These are phyloP conservation scores for Podarcis lilfordi DNA, from an alignment of 2,797 vertebrate species.

Conservation along the genomic window DNA sequence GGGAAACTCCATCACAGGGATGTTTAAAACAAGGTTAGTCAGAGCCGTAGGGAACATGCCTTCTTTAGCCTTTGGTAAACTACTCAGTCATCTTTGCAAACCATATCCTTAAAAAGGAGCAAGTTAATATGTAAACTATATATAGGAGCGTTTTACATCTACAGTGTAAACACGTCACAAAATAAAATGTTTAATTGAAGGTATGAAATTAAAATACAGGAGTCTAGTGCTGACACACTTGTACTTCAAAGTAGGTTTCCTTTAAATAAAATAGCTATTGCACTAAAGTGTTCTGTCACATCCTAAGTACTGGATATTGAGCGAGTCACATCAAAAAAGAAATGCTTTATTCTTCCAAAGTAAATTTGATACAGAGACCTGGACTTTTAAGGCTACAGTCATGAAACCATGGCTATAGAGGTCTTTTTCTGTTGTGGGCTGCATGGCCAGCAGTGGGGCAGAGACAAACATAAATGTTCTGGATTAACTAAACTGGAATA, in stretches of 20 bases:
- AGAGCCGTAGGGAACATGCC: background rate
- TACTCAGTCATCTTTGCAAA: background rate
- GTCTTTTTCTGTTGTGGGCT: background rate
- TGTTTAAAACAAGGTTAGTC: constrained; percentile 13
- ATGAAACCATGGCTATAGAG: background rate
- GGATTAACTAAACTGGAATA: no score
- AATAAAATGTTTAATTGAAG: background rate
- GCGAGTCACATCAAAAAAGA: background rate
- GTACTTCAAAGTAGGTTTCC: background rate
- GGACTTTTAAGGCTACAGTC: background rate
- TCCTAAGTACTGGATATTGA: background rate
- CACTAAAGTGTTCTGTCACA: background rate
- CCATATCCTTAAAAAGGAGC: background rate
- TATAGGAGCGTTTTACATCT: background rate
- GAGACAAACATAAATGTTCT: no score
- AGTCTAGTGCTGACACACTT: background rate
- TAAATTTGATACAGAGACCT: background rate
- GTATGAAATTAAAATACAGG: background rate
- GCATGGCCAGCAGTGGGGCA: background rate
- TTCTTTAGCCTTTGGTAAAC: constrained; percentile 8
- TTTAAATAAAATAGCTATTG: background rate
- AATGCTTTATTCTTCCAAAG: background rate
- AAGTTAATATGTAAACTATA: background rate
- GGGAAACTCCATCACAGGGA: background rate
- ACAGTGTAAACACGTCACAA: background rate